A percentile compares a stretch with the other conserved stretches of the same genome.
Conservation (phyloP, 2,797 vertebrate species). For the Pogonophryne albipinna region DNA sequence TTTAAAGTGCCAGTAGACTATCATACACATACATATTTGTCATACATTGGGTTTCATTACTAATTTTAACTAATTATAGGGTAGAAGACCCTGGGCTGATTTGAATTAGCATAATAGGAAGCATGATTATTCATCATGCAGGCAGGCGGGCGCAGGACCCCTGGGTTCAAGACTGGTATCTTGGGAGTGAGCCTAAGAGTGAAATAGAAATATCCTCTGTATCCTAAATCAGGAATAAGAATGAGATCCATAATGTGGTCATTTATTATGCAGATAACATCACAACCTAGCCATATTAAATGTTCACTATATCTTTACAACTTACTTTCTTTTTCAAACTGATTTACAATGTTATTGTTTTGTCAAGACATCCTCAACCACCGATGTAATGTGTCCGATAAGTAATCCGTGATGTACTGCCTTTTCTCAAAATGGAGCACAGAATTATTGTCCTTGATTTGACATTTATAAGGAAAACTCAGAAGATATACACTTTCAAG, state of each 20-base stretch:
- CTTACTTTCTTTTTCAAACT: not conserved
- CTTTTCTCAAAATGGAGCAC: not conserved
- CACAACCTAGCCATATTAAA: not conserved
- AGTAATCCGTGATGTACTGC: not conserved
- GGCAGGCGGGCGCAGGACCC: conserved; percentile 29
- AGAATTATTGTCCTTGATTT: no score
- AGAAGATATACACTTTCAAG: not conserved
- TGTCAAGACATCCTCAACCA: not conserved
- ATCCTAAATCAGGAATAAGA: conserved; percentile 50
- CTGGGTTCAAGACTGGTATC: conserved; percentile 24
- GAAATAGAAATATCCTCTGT: conserved; percentile 8
- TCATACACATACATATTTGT: not conserved
- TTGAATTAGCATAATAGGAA: conserved; percentile 62
- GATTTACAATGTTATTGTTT: not conserved
- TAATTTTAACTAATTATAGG: conserved; percentile 50
- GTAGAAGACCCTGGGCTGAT: conserved; percentile 40
- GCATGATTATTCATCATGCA: conserved; percentile 60
- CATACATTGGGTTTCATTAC: conserved; percentile 24
- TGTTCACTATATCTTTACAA: not conserved
- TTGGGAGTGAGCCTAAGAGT: not conserved
- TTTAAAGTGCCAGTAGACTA: not conserved
- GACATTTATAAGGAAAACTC: no score
- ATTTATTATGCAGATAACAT: conserved; percentile 45
- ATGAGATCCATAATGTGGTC: conserved; percentile 33
- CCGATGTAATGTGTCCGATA: not conserved